Evolutionary conservation across 2,113 vertebrate species (phyloP).

Genomic region (Fregetta grallaria): DNA sequence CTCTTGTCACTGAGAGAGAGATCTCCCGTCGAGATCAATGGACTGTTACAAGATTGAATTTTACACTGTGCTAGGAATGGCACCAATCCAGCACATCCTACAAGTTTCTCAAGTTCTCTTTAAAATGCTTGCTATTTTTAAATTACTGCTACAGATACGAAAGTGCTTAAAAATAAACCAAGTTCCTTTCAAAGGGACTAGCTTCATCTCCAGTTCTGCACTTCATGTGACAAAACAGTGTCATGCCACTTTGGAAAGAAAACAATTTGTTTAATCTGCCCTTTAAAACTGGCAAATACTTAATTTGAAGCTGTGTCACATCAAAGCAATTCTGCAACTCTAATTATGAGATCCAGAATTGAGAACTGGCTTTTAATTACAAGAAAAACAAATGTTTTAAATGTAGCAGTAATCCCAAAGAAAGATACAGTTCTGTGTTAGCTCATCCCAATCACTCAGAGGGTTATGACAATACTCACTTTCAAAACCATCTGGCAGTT

Average conservation of each 20-base stretch:
- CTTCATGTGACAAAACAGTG: background rate
- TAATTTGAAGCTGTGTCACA: background rate
- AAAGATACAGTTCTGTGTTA: background rate
- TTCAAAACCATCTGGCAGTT: conserved; percentile 80
- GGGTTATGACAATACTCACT: conserved; percentile 61
- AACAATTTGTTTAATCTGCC: background rate
- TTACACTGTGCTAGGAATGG: background rate
- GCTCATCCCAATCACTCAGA: background rate
- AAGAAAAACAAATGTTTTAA: background rate
- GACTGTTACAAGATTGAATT: background rate
- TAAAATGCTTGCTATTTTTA: background rate
- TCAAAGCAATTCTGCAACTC: background rate
- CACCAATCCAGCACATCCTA: background rate
- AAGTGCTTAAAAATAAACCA: background rate
- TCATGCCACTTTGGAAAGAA: background rate
- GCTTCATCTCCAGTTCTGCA: background rate
- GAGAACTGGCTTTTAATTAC: background rate
- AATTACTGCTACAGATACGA: background rate
- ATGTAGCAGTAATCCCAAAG: background rate
- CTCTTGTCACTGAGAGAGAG: background rate
- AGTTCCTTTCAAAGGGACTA: background rate
- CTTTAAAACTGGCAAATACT: background rate
- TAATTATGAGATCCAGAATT: background rate
- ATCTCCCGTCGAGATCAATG: background rate
- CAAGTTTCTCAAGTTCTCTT: background rate